These are phyloP conservation scores for Mechanitis messenoides DNA, from an alignment of 2,888 invertebrate species.

Conservation along the genomic window DNA sequence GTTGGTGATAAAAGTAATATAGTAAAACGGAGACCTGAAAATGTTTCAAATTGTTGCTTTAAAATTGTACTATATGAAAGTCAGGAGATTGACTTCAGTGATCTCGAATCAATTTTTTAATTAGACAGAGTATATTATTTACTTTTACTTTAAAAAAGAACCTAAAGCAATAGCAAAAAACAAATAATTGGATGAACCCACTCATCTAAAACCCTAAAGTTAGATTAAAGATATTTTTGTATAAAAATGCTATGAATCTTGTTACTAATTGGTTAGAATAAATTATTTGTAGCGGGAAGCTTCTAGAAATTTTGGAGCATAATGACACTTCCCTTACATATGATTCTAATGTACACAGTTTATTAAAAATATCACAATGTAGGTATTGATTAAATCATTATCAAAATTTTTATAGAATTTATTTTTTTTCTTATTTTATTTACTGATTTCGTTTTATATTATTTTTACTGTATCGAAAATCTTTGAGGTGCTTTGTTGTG, in stretches of 20 bases:
- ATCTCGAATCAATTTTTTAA: slow-evolving; percentile 68
- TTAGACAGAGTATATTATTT: slow-evolving; percentile 42
- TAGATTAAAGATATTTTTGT: slow-evolving; percentile 24
- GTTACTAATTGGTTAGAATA: slow-evolving; percentile 11
- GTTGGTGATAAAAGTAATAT: slow-evolving; percentile 21
- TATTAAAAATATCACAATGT: no score
- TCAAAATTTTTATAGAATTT: slow-evolving; percentile 2
- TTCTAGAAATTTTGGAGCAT: not conserved
- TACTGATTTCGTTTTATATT: slow-evolving; percentile 30
- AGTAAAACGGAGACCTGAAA: slow-evolving; percentile 49
- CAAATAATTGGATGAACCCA: not conserved
- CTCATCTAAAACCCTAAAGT: not conserved
- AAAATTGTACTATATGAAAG: slow-evolving; percentile 61
- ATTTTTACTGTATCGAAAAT: slow-evolving; percentile 49
- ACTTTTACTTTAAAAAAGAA: slow-evolving; percentile 26
- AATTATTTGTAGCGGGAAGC: slow-evolving; percentile 6
- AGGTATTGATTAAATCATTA: not conserved
- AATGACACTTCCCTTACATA: slow-evolving; percentile 9
- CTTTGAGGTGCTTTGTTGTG: slow-evolving; percentile 59
- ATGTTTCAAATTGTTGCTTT: slow-evolving; percentile 63
- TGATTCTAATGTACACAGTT: no score
- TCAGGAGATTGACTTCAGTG: slow-evolving; percentile 62
- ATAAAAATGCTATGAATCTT: slow-evolving; percentile 18
- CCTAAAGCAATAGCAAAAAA: slow-evolving; percentile 6
- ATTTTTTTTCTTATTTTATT: slow-evolving; percentile 15